Evolutionary conservation across 2,113 vertebrate species (phyloP), one percentile per base, ranked within the genome.

Genomic region (Litocranius walleri): DNA sequence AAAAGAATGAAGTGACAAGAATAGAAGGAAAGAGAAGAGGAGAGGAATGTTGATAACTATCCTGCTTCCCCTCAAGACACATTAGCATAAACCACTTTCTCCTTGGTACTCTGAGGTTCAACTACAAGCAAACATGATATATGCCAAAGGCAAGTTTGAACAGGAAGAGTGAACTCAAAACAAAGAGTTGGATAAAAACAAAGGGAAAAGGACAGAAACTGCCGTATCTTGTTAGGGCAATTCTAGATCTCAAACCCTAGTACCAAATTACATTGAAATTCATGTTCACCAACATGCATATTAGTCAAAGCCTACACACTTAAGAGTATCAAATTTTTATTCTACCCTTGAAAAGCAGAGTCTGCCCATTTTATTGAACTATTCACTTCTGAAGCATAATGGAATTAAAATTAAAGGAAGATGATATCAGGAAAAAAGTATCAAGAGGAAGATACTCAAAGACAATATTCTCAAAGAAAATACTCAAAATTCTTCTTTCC

Each of bases 91-190:
- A 45, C 7, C 30, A 88, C 82, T 90, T 91, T 36, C 57, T 96
- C 74, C 16, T 33, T 88, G 25, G 56, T 83, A 12, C 59, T 64
- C 64, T 95, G 7, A 96, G 64, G 29, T 33, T 92, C 59, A 91
- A 62, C 21, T 94, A 84, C 15, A 84, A 96, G 57, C 40, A 78
- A 97, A 90, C 9, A 91, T 0, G 92, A 17, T 30, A 25, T 94
- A 45, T 88, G 52, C 33, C 77, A 88, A 97, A 88, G 29, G 45
- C 33, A 93, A 95, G 67, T 87, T 92, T 92, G 96, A 96, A 67
- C n/a, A 78, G 16, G 36, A 97, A 71, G 14, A 71, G 25, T 67
- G 30, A 95, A 61, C 43, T 97, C 23, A 61, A 50, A 85, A 40
- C 25, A 15, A 94, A 95, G n/a, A 33, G 45, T 6, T 91, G 43